Base-by-base conservation (phyloP, 2,797 vertebrate genomes). In the Sebastiscus tertius region DNA sequence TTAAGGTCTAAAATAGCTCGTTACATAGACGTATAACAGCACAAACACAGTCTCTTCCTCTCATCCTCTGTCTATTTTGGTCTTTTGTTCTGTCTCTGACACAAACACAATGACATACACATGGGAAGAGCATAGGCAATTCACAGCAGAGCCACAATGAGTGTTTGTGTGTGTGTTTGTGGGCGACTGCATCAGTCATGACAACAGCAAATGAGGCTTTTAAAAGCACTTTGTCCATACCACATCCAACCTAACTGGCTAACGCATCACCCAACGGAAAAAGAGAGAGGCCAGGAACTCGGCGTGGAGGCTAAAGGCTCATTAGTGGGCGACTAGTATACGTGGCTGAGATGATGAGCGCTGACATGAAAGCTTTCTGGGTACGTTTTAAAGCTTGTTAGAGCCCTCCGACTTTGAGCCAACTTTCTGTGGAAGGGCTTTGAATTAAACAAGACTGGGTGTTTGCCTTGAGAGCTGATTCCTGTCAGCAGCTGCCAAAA, bases 401-500 rank as follows among this genome's bases (percentile, higher is more conserved):
- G 72, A 79, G 72, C 39, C 56, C 62, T 72, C 52, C 4, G 52
- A 77, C 77, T 86, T 68, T 65, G 20, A 87, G 78, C 42, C 74
- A 72, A 79, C 80, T 76, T 78, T 86, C 71, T 39, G 79, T 72
- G 29, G 62, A 83, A 71, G 26, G 59, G 54, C 83, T 93, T 92
- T 91, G 88, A 89, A 88, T 89, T 87, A 89, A 88, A 86, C 61
- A 54, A 63, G 73, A 76, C 78, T 81, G 64, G 34, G 55, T 73
- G 85, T 89, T 74, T 74, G 80, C 79, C 59, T 77, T 49, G 59
- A 87, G 83, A 39, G 13, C 8, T 13, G 74, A 75, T 80, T 62
- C 66, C 84, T 81, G 83, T 82, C 85, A 79, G 72, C 71, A 66
- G 83, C 82, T 82, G 81, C 71, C 79, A 83, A 60, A 87, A 56